Percentiles rank a stretch among this genome's conserved stretches.
Evolutionary conservation across 2,797 vertebrate species (phyloP).

Genomic region (Platyrinchus mystaceus): DNA sequence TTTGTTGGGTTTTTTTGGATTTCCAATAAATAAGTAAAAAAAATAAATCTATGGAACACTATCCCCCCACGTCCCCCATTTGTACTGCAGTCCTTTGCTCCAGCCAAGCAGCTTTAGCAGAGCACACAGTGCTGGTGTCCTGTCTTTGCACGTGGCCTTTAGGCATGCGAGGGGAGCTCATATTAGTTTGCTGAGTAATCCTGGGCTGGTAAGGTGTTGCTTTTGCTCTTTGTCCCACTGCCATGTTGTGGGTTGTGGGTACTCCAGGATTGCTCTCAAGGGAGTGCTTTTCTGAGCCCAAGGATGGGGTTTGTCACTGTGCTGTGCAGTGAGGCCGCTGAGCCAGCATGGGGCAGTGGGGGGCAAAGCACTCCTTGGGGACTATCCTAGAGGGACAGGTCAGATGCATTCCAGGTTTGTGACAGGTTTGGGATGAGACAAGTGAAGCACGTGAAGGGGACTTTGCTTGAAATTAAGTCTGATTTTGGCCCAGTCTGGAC

Average conservation of each 20-base stretch:
- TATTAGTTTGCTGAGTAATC: not conserved
- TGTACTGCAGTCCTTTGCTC: not conserved
- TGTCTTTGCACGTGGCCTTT: not conserved
- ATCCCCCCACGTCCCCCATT: not conserved
- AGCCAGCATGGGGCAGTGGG: accelerated
- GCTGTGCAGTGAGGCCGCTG: not conserved
- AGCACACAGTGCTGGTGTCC: not conserved
- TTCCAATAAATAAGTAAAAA: not conserved
- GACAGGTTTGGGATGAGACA: not conserved
- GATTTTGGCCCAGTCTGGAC: not conserved
- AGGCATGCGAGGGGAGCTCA: not conserved
- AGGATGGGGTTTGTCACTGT: not conserved
- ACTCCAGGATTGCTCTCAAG: accelerated
- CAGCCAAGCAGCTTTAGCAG: not conserved
- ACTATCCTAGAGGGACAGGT: not conserved
- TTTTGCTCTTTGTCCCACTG: not conserved
- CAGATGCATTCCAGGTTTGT: not conserved
- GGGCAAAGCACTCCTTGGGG: not conserved
- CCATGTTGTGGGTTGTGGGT: accelerated
- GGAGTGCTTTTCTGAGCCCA: not conserved
- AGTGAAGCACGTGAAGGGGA: not conserved
- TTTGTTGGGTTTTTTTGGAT: not conserved
- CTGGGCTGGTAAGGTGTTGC: not conserved
- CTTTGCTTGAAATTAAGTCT: not conserved
- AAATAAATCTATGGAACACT: not conserved